Conservation (phyloP, 2,888 invertebrate species). For the Anodontia alba region DNA sequence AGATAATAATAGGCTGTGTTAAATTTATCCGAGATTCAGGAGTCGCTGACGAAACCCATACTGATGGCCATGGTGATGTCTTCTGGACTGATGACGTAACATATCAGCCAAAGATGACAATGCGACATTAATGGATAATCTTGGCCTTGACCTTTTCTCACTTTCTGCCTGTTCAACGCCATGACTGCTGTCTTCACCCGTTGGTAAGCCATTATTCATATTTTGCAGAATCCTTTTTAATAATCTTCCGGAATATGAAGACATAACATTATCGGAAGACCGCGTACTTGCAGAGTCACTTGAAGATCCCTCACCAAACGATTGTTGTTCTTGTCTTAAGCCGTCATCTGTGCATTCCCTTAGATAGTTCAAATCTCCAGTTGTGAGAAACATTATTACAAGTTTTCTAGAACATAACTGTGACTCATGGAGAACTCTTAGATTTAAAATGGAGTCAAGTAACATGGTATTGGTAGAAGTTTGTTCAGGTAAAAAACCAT, state of each 20-base stretch:
- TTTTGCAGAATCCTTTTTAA: conserved; percentile 42
- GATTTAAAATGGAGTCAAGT: conserved; percentile 40
- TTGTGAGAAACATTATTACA: conserved; percentile 39
- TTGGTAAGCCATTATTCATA: conserved; percentile 32
- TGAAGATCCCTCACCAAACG: background rate
- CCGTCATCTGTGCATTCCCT: conserved; percentile 17
- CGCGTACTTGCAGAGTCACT: background rate
- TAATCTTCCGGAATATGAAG: conserved; percentile 30
- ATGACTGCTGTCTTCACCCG: conserved; percentile 10
- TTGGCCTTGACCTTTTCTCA: conserved; percentile 29
- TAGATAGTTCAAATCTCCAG: conserved; percentile 29
- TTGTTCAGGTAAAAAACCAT: background rate
- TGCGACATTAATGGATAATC: conserved; percentile 51
- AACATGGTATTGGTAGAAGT: background rate
- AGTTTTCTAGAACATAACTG: conserved; percentile 40
- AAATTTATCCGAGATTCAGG: background rate
- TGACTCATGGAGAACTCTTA: conserved; percentile 24
- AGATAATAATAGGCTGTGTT: too few species aligned
- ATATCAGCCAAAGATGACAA: conserved; percentile 45
- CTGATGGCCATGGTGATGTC: background rate
- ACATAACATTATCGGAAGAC: background rate
- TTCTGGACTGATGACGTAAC: conserved; percentile 38
- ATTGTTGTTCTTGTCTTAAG: background rate
- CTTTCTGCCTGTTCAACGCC: conserved; percentile 17
- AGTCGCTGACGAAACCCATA: background rate